Evolutionary conservation across 2,888 invertebrate species (phyloP).

Genomic region (Aleiodes leptofemur): DNA sequence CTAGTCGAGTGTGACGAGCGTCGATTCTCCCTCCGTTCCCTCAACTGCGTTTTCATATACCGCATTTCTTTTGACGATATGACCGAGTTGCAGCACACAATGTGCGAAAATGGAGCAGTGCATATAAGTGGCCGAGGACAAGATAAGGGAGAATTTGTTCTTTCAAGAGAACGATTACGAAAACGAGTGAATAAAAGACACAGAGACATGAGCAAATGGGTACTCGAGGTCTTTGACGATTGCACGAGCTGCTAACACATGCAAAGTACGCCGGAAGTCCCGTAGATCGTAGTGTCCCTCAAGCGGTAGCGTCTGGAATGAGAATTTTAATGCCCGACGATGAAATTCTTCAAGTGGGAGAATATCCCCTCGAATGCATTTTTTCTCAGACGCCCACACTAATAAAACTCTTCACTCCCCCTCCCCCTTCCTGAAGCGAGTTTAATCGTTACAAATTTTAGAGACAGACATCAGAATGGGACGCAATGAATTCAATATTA

Average conservation of each 20-base stretch:
- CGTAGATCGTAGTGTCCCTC: conserved; percentile 40
- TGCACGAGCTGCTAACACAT: conserved; percentile 49
- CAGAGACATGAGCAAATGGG: conserved; percentile 53
- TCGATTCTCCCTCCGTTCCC: conserved; percentile 2
- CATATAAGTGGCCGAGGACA: conserved; percentile 5
- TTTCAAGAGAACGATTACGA: conserved; percentile 19
- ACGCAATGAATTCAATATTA: no score
- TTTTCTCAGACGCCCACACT: no score
- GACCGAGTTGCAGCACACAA: neutral
- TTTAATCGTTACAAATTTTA: no score
- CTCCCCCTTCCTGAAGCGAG: no score
- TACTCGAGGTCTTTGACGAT: conserved; percentile 55
- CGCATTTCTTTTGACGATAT: conserved; percentile 1
- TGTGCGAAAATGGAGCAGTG: conserved; percentile 10
- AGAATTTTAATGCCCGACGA: conserved; percentile 57
- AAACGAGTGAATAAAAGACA: conserved; percentile 43
- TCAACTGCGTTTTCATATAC: neutral
- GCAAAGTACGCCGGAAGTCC: conserved; percentile 53
- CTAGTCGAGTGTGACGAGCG: conserved; percentile 45
- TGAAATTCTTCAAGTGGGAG: conserved; percentile 55
- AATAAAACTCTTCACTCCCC: no score
- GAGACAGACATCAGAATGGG: no score
- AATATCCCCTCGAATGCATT: neutral
- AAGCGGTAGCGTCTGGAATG: conserved; percentile 48
- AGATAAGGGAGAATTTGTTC: conserved; percentile 15